Evolutionary conservation across 2,888 invertebrate genomes (phyloP), one percentile per base, ranked within the genome.

Genomic region (Sesia apiformis): DNA sequence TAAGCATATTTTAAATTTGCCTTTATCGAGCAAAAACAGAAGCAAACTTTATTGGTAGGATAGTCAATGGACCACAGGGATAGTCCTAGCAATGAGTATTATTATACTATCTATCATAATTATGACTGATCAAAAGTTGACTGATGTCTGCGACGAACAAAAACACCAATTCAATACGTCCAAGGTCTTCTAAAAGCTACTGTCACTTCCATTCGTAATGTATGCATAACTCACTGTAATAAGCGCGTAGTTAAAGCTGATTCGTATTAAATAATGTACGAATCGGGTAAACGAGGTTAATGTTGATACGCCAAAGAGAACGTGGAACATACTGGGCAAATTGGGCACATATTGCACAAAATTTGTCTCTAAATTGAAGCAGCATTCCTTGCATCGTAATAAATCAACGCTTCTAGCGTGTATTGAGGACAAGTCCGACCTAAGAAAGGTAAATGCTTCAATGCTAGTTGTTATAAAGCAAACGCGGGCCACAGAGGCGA

Each of bases 361-460:
- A 75, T 79, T 76, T 76, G 77, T 79, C 75, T 79, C 71, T 78
- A 76, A 81, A 79, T 76, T 74, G 71, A 78, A 70, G 65, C 71
- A 60, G 72, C 79, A 83, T 81, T 79, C 78, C 76, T 70, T 78
- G 75, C 78, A 81, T 83, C 78, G 77, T 74, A 77, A 82, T 85
- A 84, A 85, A 84, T 85, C 81, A 84, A 80, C 77, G 79, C 77
- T 77, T 81, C 78, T 74, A 81, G 75, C 60, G 65, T 66, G 78
- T 80, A 86, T 84, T 86, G 86, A 84, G 87, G 84, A 86, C 88
- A 87, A 78, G 77, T 76, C 75, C 76, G 78, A 84, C 81, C 86
- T 84, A 85, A 83, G 86, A 86, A 86, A 86, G 86, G 86, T 84
- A 86, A 85, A 85, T 83, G 79, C 84, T 73, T 85, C 82, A 85